Evolutionary conservation across 2,113 vertebrate genomes (phyloP), one percentile per base, ranked within the genome.

Genomic region (Syngnathus scovelli): DNA sequence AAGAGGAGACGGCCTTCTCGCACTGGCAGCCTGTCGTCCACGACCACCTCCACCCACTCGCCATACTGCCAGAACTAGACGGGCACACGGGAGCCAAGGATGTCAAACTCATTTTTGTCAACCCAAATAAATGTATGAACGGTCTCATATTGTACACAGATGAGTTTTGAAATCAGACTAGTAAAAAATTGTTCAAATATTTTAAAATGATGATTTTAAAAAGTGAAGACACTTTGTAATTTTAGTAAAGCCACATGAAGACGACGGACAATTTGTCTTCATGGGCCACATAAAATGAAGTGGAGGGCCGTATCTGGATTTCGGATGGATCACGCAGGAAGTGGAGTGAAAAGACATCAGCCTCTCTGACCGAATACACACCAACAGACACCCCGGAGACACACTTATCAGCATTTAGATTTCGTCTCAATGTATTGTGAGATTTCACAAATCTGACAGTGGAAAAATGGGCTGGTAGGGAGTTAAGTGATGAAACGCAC

Each of bases 1-100:
- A 92, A 93, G 75, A 93, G 87, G 83, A 93, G 89, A 72, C 85
- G 89, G 76, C 87, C 88, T 41, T 85, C 71, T 46, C 85, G 86
- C 56, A 90, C 88, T 38, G 93, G 92, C 78, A 93, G 90, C 78
- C 72, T 82, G 87, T 93, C 92, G 75, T 93, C 92, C 70, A 93
- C 87, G 54, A 93, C 91, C 81, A 93, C 93, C 77, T 93, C 92
- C 83, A 92, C 87, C 93, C 93, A 93, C 82, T 90, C 89, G 67
- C 93, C 92, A 83, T 92, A 93, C 89, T 92, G 92, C 92, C 92
- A 93, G 90, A 93, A 92, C 92, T 93, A 71, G 63, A 76, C 44
- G 70, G 75, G 38, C 23, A 68, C 13, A 76, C 60, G 70, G 46
- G 69, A 55, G 56, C 10, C 33, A 54, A 39, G 27, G 27, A 33